Conservation (phyloP, 2,797 vertebrate species). For the Triplophysa bombifrons region DNA sequence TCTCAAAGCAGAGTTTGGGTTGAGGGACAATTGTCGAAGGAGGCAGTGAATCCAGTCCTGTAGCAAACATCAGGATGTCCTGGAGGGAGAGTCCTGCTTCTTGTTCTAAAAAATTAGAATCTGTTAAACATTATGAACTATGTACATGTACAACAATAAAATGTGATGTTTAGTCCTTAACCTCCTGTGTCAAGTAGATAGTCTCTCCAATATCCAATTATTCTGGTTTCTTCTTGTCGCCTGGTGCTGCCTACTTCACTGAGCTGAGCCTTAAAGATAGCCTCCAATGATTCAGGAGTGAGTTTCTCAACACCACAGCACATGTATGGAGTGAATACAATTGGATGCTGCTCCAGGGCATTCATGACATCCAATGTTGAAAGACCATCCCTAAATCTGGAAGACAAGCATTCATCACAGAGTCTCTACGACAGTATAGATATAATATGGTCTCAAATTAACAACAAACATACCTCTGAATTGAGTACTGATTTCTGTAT, state of each 20-base stretch:
- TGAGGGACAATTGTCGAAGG: not conserved
- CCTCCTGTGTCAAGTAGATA: slow-evolving; percentile 6
- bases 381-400: slow-evolving; percentile 2
- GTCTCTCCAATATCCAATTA: slow-evolving; percentile 8
- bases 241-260: not conserved
- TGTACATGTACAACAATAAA: not conserved
- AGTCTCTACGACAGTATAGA: not conserved
- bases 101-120: not conserved
- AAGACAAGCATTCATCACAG: not conserved
- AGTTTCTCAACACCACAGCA: slow-evolving; percentile 1
- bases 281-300: not conserved
- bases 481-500: not conserved
- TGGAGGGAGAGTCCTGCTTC: not conserved
- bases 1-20: not conserved
- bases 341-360: slow-evolving; percentile 1
- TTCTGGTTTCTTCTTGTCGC: not conserved
- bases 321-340: not conserved
- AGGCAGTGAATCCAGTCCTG: slow-evolving; percentile 12
- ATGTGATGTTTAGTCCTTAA: slow-evolving; percentile 1
- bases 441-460: not conserved
- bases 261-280: slow-evolving; percentile 5
- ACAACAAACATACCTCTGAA: not conserved
- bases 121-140: not conserved
- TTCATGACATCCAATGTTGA: slow-evolving; percentile 8
- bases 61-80: slow-evolving; percentile 3